phyloP scores from a whole-genome alignment of 2,888 invertebrate genomes.

The Limulus polyphemus region DNA sequence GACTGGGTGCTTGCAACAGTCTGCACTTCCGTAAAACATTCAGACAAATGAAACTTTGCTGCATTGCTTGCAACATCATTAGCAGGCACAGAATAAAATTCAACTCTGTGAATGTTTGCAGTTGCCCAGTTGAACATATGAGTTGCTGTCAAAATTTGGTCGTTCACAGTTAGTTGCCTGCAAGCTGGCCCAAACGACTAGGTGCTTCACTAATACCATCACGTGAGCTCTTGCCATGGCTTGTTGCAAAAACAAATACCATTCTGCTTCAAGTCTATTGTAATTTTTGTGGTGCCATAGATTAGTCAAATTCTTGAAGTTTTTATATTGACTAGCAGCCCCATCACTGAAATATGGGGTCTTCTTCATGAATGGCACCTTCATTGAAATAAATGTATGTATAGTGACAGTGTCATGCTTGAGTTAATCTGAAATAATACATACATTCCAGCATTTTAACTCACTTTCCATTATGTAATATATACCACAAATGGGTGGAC shows the following conservation, averaged over 20 bases:
- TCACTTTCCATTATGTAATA: too few species aligned
- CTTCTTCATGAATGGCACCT: background rate
- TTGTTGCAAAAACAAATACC: constrained; percentile 26
- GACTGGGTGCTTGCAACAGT: constrained; percentile 2
- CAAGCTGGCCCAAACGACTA: constrained; percentile 11
- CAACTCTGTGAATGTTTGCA: constrained; percentile 3
- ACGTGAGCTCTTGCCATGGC: constrained; percentile 28
- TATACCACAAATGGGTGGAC: constrained; percentile 25
- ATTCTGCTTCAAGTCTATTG: constrained; percentile 25
- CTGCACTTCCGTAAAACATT: background rate
- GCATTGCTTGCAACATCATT: background rate
- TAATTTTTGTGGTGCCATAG: constrained; percentile 25
- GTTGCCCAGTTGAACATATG: background rate
- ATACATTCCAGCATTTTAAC: too few species aligned
- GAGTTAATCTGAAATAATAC: too few species aligned
- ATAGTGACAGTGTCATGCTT: too few species aligned
- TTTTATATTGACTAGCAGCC: constrained; percentile 27
- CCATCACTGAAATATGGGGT: constrained; percentile 27
- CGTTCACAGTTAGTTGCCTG: background rate
- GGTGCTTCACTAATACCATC: constrained; percentile 28
- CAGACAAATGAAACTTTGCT: background rate
- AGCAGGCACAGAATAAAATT: background rate
- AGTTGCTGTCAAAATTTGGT: background rate
- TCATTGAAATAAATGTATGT: too few species aligned
- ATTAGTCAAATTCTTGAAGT: constrained; percentile 25